Base-by-base conservation (phyloP, 1,140 invertebrate genomes). In the Daktulosphaira vitifoliae region DNA sequence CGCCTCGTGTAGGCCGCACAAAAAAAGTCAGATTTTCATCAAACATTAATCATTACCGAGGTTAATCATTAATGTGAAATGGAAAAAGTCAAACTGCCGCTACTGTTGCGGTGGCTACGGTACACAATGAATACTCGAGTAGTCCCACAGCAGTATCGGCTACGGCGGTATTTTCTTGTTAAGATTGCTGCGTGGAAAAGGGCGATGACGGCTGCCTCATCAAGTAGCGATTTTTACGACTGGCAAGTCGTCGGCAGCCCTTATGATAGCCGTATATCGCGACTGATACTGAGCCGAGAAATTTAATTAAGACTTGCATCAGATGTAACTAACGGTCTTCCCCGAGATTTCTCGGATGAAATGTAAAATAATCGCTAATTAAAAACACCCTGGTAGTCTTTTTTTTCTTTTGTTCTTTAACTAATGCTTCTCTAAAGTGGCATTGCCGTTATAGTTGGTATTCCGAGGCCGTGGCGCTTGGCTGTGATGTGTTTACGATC, bases 291-390 rank as follows among this genome's bases (percentile, higher is more conserved):
- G 13, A 33, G 25, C n/a, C 25, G 56, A 33, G 42, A 48, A 62
- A 48, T 48, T 62, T 62, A 62, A 62, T 62, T 62, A 62, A 62
- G 18, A 62, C 44, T 62, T 62, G 56, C 18, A 62, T 62, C 56
- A 62, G 56, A 62, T 62, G 56, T 62, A 1, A 11, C 56, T 62
- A 62, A 62, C 56, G 56, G 56, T 62, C 25, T 20, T 48, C 25
- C 2, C 23, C 38, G 23, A 4, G 39, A 44, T 16, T 29, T 6
- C 42, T 22, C 16, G 25, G 46, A 62, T 62, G n/a, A n/a, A n/a
- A n/a, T n/a, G n/a, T n/a, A n/a, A n/a, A 48, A 25, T 46, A 62
- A 48, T 48, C 42, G 25, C 42, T 62, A 62, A 62, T 62, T 62
- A 62, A 46, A 62, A 33, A 48, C 56, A 62, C 56, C 56, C 56